Evolutionary conservation across 2,797 vertebrate species (phyloP).

Genomic region (Phyllotis vaccarum): DNA sequence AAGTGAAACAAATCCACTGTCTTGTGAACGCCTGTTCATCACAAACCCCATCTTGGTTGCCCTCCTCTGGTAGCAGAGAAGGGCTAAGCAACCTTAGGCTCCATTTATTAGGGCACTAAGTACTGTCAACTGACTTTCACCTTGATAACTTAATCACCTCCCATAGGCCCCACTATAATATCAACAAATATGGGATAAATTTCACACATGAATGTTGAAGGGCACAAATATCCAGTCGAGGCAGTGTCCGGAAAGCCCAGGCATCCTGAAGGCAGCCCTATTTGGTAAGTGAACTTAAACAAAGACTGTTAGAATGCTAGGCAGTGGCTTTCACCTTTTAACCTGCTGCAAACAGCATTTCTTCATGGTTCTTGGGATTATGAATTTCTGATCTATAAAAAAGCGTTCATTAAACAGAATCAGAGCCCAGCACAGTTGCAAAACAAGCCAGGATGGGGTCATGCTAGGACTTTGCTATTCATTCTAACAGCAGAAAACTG

Average conservation of each 20-base stretch:
- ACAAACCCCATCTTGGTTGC: neutral
- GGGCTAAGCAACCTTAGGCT: too few relatives aligned
- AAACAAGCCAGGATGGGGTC: neutral
- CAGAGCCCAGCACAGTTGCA: neutral
- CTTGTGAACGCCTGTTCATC: neutral
- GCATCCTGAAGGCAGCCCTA: neutral
- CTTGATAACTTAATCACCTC: neutral
- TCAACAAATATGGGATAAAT: neutral
- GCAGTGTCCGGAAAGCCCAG: neutral
- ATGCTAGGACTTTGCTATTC: neutral
- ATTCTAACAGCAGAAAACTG: neutral
- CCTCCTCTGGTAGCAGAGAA: neutral
- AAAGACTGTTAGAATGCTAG: neutral
- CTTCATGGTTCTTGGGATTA: neutral
- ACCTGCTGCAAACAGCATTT: neutral
- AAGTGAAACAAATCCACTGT: neutral
- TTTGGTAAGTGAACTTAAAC: slow-evolving; percentile 13
- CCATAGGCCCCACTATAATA: neutral
- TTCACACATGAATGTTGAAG: neutral
- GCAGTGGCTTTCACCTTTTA: neutral
- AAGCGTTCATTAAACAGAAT: neutral
- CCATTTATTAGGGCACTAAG: neutral
- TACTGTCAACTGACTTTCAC: neutral
- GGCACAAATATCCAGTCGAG: neutral
- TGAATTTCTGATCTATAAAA: neutral